A percentile compares a stretch with the other conserved stretches of the same genome.
Conservation (phyloP, 2,888 invertebrate genomes). For the Apotomis turbidana region DNA sequence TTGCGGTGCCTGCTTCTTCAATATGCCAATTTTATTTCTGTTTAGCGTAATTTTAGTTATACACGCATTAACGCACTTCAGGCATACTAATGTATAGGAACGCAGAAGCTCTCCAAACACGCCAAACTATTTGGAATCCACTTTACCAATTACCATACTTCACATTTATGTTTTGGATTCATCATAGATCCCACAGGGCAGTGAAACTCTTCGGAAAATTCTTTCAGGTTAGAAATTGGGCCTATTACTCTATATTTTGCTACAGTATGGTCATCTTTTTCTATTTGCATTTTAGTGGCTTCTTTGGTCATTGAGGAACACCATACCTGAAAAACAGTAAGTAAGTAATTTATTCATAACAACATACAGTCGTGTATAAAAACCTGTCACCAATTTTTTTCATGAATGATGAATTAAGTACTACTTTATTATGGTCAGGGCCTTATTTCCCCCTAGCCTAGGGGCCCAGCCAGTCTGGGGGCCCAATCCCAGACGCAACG, state of each 20-base stretch:
- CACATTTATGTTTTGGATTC: constrained; percentile 94
- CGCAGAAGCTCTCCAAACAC: constrained; percentile 45
- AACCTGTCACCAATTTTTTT: background rate
- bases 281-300: constrained; percentile 92
- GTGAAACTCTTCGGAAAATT: constrained; percentile 91
- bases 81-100: constrained; percentile 43
- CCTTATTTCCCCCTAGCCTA: too few species aligned
- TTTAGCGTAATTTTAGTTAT: constrained; percentile 21
- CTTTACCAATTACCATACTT: constrained; percentile 94
- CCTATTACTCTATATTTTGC: constrained; percentile 94
- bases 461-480: too few species aligned
- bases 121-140: constrained; percentile 25
- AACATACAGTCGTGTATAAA: too few species aligned
- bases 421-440: too few species aligned
- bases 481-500: too few species aligned
- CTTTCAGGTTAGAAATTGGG: constrained; percentile 92
- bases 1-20: background rate
- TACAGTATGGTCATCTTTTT: constrained; percentile 96
- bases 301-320: constrained; percentile 94
- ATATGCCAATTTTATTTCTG: constrained; percentile 7
- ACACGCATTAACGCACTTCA: constrained; percentile 24
- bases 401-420: background rate
- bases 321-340: constrained; percentile 89
- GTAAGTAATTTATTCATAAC: too few species aligned
- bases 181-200: constrained; percentile 90